Evolutionary conservation across 2,888 invertebrate species (phyloP).

Genomic region (Osmoderma eremita): DNA sequence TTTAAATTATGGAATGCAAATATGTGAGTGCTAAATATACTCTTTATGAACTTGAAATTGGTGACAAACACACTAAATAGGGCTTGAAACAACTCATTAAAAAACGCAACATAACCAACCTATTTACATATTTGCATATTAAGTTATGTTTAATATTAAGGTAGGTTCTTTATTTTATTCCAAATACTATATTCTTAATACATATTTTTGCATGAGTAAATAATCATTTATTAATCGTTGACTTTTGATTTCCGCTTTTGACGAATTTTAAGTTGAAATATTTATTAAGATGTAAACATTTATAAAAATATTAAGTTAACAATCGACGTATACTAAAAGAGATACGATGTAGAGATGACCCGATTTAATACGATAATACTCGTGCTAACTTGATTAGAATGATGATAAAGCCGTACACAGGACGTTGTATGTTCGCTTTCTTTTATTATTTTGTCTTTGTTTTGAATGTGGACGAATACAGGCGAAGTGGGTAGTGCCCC

Average conservation of each 20-base stretch:
- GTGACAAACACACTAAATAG: too few relatives aligned
- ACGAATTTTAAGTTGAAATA: slow-evolving; percentile 25
- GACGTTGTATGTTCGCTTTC: slow-evolving; percentile 35
- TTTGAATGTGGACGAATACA: slow-evolving; percentile 55
- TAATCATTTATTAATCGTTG: slow-evolving; percentile 32
- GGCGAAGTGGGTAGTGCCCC: slow-evolving; percentile 73
- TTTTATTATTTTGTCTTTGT: slow-evolving; percentile 47
- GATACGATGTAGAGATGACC: background rate
- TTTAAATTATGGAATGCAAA: slow-evolving; percentile 10
- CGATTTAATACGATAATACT: background rate
- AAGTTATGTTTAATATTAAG: slow-evolving; percentile 7
- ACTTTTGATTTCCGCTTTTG: slow-evolving; percentile 36
- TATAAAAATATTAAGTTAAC: slow-evolving; percentile 17
- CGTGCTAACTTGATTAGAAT: background rate
- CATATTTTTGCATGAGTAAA: slow-evolving; percentile 33
- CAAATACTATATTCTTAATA: slow-evolving; percentile 22
- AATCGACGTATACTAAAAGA: slow-evolving; percentile 6
- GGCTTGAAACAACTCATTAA: too few relatives aligned
- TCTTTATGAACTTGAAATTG: background rate
- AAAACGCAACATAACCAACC: background rate
- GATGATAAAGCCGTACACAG: slow-evolving; percentile 18
- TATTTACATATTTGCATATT: slow-evolving; percentile 26
- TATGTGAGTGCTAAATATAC: slow-evolving; percentile 6
- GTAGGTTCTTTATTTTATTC: slow-evolving; percentile 21
- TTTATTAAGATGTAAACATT: slow-evolving; percentile 12